Base-by-base conservation (phyloP, 2,797 vertebrate species). In the Catharus ustulatus region DNA sequence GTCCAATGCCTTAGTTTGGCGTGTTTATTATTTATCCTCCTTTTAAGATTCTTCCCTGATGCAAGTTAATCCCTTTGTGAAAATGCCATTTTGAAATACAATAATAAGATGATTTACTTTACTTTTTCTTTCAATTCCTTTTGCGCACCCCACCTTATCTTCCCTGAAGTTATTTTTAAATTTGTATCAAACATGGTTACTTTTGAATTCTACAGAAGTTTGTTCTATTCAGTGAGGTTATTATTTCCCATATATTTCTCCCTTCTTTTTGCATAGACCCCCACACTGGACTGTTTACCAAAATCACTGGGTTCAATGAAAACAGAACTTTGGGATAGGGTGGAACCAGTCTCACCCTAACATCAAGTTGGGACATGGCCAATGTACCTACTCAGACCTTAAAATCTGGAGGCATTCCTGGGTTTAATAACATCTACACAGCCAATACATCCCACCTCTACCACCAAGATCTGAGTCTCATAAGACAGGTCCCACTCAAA, bases 11-110 rank as follows among this genome's bases (percentile, higher is more conserved):
- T 83, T 84, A 34, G 22, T 74, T 77, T 90, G 45, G 1, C 30
- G 77, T 66, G 43, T 77, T 88, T 88, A 17, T 48, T 82, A 40
- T 91, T 93, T 83, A 87, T 45, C 42, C 15, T 79, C 1, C 1
- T 49, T 67, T 45, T 42, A 87, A 84, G 59, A 57, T 85, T 91
- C 57, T 66, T 89, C n/a, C 22, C 19, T 73, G 72, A 71, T 83
- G 24, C 29, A 77, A 87, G 34, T 63, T 87, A 92, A 89, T 93
- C 38, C 36, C 15, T 73, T 82, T 87, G 34, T 77, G 17, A 90
- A 86, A 93, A 54, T 18, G 4, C 4, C 18, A 55, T 81, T 87
- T 90, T 75, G 69, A 87, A 90, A 69, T 20, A 75, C 34, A 91
- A 61, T 22, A 62, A 14, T 36, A 32, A 64, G 38, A 61, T 61